A percentile compares a stretch with the other conserved stretches of the same genome.
Conservation (phyloP, 2,113 vertebrate genomes). For the Phalacrocorax pelagicus region DNA sequence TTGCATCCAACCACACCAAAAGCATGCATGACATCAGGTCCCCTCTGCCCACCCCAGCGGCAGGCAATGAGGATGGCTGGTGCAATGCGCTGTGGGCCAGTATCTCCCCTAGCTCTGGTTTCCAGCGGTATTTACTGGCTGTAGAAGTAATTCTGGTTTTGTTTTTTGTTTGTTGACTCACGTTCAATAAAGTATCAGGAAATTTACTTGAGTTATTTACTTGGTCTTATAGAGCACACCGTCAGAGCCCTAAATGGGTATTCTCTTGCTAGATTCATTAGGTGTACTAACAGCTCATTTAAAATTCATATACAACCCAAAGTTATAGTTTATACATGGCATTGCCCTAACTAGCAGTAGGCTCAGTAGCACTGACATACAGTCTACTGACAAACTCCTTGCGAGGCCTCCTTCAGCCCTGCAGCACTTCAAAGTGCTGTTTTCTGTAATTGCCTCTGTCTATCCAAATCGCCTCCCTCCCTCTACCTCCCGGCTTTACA, state of each 20-base stretch:
- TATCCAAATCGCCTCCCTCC: neutral
- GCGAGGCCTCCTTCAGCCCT: neutral
- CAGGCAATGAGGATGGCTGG: neutral
- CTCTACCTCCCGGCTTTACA: neutral
- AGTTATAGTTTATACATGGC: neutral
- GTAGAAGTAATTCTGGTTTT: neutral
- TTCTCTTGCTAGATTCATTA: neutral
- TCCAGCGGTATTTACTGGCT: rapidly evolving
- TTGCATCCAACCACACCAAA: neutral
- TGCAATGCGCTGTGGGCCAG: rapidly evolving
- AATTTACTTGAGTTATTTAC: constrained; percentile 24
- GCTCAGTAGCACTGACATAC: neutral
- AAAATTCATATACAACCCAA: neutral
- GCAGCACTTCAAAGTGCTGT: neutral
- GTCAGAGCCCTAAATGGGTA: neutral
- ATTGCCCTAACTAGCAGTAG: neutral
- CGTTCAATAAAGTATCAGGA: neutral
- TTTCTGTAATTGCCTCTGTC: neutral
- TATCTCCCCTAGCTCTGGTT: neutral
- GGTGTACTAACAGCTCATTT: neutral
- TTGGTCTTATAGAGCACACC: neutral
- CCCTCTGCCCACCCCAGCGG: neutral
- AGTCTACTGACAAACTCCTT: neutral
- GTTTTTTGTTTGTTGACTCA: neutral
- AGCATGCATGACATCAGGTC: neutral